Evolutionary conservation across 2,888 invertebrate genomes (phyloP).

Genomic region (Drosophila buzzatii): DNA sequence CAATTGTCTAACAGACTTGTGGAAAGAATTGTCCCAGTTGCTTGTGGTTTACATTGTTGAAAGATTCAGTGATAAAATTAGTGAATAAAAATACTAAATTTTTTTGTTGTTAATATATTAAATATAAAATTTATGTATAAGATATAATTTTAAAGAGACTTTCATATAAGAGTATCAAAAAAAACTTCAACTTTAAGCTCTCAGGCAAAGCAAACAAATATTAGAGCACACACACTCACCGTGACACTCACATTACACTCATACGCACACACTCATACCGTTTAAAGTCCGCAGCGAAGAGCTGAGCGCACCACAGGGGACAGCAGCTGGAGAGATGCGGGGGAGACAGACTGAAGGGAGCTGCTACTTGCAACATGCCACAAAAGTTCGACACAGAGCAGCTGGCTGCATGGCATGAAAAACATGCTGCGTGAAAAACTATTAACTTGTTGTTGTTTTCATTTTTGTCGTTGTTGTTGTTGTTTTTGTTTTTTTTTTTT

Average conservation of each 20-base stretch:
- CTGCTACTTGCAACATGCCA: conserved; percentile 42
- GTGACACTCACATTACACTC: background rate
- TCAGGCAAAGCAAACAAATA: conserved; percentile 15
- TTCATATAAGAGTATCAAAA: background rate
- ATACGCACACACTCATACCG: background rate
- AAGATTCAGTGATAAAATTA: too few species aligned
- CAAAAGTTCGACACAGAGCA: conserved; percentile 61
- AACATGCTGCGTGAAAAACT: conserved; percentile 64
- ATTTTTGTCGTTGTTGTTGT: background rate
- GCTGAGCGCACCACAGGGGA: conserved; percentile 17
- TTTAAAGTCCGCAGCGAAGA: conserved; percentile 12
- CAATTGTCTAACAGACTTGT: conserved; percentile 15
- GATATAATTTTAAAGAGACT: background rate
- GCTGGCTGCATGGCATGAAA: conserved; percentile 61
- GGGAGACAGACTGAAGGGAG: background rate
- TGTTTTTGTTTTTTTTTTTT: background rate
- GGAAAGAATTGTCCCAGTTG: background rate
- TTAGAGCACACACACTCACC: background rate
- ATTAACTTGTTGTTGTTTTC: conserved; percentile 54
- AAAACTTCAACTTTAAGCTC: background rate
- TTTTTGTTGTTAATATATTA: background rate
- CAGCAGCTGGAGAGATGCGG: background rate
- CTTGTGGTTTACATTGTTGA: background rate
- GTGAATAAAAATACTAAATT: too few species aligned
- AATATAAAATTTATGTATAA: background rate